Conservation (phyloP, 35 echinoderm and acorn worm genomes). For the Holothuria glaberrima region DNA sequence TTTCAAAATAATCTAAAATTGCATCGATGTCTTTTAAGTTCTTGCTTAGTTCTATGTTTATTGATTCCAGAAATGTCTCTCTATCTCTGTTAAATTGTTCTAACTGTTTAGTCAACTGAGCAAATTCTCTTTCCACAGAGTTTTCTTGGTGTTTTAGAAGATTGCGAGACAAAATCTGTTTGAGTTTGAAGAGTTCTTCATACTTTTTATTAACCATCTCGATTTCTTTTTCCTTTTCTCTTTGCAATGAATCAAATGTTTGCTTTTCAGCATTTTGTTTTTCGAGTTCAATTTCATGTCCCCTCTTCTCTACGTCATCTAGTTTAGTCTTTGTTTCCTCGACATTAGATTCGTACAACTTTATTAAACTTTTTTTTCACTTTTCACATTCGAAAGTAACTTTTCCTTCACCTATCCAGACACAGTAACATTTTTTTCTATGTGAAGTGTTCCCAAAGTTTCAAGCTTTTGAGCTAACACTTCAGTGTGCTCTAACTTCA, state of each 20-base stretch:
- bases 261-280: neutral
- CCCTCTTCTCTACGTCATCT: neutral
- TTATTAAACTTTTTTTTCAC: neutral
- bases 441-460: neutral
- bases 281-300: neutral
- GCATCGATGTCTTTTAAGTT: neutral
- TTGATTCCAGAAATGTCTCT: too few species aligned
- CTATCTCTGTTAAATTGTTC: neutral
- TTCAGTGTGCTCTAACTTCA: neutral
- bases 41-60: neutral
- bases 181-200: neutral
- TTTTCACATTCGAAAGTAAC: neutral
- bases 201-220: neutral
- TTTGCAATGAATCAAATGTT: neutral
- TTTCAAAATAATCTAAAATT: neutral
- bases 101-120: neutral
- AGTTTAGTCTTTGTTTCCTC: neutral
- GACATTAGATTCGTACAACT: neutral
- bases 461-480: neutral
- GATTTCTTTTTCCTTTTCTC: conserved; percentile 6
- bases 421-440: neutral
- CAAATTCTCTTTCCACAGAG: neutral
- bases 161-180: neutral
- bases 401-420: neutral
- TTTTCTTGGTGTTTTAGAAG: neutral